These are phyloP conservation scores for Xylophagus ater DNA, from an alignment of 2,888 invertebrate genomes.

Conservation along the genomic window DNA sequence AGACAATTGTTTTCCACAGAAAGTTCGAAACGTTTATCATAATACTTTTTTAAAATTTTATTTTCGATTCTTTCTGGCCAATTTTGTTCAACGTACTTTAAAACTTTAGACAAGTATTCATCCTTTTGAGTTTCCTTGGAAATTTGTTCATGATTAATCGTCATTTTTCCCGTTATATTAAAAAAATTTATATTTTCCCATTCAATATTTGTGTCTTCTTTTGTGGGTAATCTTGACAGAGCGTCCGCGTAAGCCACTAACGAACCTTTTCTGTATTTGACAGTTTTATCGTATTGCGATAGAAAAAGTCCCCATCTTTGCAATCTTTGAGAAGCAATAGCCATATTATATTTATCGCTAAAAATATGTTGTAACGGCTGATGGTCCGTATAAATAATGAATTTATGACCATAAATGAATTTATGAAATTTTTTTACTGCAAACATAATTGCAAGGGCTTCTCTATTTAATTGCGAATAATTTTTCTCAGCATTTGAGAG, in stretches of 20 bases:
- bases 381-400: conserved; percentile 19
- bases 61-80: no score
- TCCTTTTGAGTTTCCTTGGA: no score
- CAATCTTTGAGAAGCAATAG: conserved; percentile 11
- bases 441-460: conserved; percentile 14
- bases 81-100: no score
- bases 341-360: conserved; percentile 11
- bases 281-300: conserved; percentile 11
- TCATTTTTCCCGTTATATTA: conserved; percentile 2
- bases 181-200: conserved; percentile 5
- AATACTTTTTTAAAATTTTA: no score
- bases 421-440: conserved; percentile 15
- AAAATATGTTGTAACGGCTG: conserved; percentile 19
- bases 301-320: conserved; percentile 13
- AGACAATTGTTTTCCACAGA: no score
- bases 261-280: conserved; percentile 13
- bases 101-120: no score
- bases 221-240: conserved; percentile 11
- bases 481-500: no score
- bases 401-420: conserved; percentile 29
- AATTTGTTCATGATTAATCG: no score
- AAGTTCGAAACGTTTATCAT: no score
- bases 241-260: conserved; percentile 14
- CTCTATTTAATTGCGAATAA: conserved; percentile 13
- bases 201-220: conserved; percentile 12